Base-by-base conservation (phyloP, 2,888 invertebrate species). In the Volucella inanis region DNA sequence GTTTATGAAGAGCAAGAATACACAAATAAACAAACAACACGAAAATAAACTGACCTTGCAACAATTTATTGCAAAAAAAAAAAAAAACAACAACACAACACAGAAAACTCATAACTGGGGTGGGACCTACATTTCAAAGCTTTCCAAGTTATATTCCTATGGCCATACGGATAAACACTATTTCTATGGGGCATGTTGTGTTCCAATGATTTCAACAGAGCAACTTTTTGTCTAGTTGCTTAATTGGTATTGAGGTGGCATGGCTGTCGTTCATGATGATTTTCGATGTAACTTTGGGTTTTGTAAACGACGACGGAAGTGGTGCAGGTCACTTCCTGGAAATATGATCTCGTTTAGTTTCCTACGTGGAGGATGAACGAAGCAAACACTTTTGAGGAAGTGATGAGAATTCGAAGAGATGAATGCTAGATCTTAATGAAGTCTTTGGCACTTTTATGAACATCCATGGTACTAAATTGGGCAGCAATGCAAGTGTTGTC, bases 41-140 rank as follows among this genome's bases (percentile, higher is more conserved):
- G 54, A 81, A 67, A 80, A 75, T 61, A 71, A 75, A 84, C 75
- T 84, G 84, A 84, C 84, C 84, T 84, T 84, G 84, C 80, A 79
- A 71, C 83, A 79, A 79, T 84, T 84, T 79, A 79, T 75, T 79
- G 80, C 78, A 78, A 68, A 83, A 83, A 83, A 76, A 10, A 43
- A 31, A 31, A 6, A 31, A 6, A 31, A 31, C 18, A 18, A 18
- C 18, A 18, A 22, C 18, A 22, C n/a, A n/a, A n/a, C n/a, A 22
- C 18, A 22, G 18, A 8, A 43, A 67, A 64, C 38, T 31, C 14
- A 38, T 39, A 59, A 65, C 81, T 71, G 31, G 65, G 71, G 61
- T 77, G 82, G 71, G 57, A 64, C 57, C 50, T 57, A 64, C 39
- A 67, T 47, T 54, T 41, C 43, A 41, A 31, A 47, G 59, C 54